Conservation (phyloP, 2,113 vertebrate genomes). For the Pavo muticus region DNA sequence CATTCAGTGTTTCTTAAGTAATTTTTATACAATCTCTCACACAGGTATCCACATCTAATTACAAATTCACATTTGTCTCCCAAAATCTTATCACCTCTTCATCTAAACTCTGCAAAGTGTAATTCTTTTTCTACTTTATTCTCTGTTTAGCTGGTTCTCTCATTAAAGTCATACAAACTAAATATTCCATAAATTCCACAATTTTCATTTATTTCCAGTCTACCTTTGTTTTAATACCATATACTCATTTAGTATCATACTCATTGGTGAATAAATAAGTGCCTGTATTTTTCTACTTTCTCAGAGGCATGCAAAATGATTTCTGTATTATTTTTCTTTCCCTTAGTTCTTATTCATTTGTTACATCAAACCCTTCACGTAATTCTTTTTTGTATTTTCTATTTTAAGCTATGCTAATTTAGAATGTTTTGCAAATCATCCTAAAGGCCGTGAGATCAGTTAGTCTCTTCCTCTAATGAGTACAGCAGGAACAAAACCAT, state of each 20-base stretch:
- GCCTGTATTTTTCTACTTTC: background rate
- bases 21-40: background rate
- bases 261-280: background rate
- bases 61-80: background rate
- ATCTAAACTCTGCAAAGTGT: background rate
- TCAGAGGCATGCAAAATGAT: background rate
- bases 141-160: background rate
- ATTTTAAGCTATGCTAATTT: conserved; percentile 58
- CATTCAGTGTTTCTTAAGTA: background rate
- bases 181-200: background rate
- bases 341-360: background rate
- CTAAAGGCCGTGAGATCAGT: conserved; percentile 54
- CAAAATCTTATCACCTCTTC: background rate
- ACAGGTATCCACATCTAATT: background rate
- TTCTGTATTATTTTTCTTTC: background rate
- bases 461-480: conserved; percentile 59
- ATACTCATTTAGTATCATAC: background rate
- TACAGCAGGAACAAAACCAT: conserved; percentile 51
- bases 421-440: conserved; percentile 59
- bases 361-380: background rate
- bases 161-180: background rate
- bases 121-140: background rate
- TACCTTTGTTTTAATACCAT: background rate
- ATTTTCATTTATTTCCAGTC: background rate
- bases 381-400: conserved; percentile 12